Evolutionary conservation across 2,888 invertebrate genomes (phyloP), one percentile per base, ranked within the genome.

Genomic region (Holacanthella duospinosa): DNA sequence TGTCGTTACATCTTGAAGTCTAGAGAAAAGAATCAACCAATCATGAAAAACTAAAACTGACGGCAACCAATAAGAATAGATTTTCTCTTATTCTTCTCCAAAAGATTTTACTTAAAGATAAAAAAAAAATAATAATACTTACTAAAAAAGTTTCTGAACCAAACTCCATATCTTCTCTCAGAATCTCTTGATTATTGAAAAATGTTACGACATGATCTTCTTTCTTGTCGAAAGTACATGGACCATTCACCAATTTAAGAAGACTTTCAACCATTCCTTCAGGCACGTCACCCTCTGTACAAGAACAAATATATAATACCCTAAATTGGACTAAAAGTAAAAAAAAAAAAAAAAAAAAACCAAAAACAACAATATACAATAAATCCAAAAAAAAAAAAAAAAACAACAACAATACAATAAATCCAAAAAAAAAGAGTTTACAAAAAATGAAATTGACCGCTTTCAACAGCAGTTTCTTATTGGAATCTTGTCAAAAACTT

Each of bases 121-220:
- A n/a, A n/a, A n/a, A n/a, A n/a, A n/a, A n/a, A n/a, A n/a, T n/a
- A 9, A 6, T 36, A 44, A 24, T 19, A 71, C 84, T 83, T 65
- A 85, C 82, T 66, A 87, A 82, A 43, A 83, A 80, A 12, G 87
- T 81, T 19, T 87, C 88, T 0, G 87, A 85, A 0, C 87, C 86
- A 75, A 90, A 89, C 71, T 89, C 88, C 0, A 87, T 86, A 1
- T 84, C 81, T 65, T 85, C 85, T 74, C 88, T 88, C 0, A 85
- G 83, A 60, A 90, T 85, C 75, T 86, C 84, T 74, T 87, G 80
- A 74, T 90, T 90, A 66, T 88, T 87, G 75, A 85, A 87, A 77
- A 90, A 91, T 0, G 88, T 86, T 0, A 88, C 86, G 0, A 90
- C 86, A 75, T 89, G 85, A 0, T 84, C 85, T 71, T 90, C 89